Conservation (phyloP, 2,888 invertebrate genomes). For the Epistrophe eligans region DNA sequence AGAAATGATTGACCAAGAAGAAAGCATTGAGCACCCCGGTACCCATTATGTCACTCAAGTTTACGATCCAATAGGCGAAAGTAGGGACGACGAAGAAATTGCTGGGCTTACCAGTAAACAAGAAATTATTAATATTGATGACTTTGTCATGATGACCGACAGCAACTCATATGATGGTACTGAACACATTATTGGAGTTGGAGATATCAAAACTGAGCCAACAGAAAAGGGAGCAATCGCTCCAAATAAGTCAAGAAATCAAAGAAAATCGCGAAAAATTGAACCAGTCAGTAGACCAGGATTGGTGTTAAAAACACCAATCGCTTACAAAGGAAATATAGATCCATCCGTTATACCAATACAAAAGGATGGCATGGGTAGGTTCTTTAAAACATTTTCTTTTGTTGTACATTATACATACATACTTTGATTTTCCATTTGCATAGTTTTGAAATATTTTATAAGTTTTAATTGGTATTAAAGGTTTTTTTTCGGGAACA, state of each 20-base stretch:
- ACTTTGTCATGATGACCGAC: constrained; percentile 83
- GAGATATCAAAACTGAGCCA: constrained; percentile 77
- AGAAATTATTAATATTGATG: constrained; percentile 83
- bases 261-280: constrained; percentile 86
- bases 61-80: constrained; percentile 77
- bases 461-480: not conserved
- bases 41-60: constrained; percentile 77
- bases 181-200: constrained; percentile 80
- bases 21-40: constrained; percentile 72
- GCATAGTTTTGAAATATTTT: constrained; percentile 13
- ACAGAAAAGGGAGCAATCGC: constrained; percentile 51
- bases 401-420: constrained; percentile 60
- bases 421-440: constrained; percentile 57
- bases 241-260: constrained; percentile 77
- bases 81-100: constrained; percentile 77
- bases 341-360: constrained; percentile 94
- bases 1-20: constrained; percentile 81
- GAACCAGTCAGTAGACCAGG: constrained; percentile 90
- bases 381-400: constrained; percentile 81
- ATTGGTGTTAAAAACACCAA: constrained; percentile 90
- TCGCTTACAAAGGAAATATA: constrained; percentile 91
- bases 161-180: constrained; percentile 83
- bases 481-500: not conserved
- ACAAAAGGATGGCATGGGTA: constrained; percentile 95
- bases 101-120: constrained; percentile 81